A percentile compares a stretch with the other conserved stretches of the same genome.
phyloP scores from a whole-genome alignment of 2,113 vertebrate genomes.

The Odocoileus hemionus region DNA sequence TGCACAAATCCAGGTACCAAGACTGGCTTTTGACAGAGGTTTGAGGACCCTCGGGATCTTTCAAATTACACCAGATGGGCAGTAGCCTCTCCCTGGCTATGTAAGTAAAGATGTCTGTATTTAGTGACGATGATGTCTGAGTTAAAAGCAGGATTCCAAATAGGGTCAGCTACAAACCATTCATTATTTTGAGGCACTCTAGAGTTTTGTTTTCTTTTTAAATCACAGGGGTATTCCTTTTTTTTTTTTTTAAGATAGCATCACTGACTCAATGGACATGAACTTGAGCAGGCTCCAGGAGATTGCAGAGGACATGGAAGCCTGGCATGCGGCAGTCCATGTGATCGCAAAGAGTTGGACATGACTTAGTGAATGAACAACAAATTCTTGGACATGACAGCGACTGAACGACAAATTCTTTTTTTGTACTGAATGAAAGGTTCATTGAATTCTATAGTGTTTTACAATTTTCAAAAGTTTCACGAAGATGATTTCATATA shows the following conservation, averaged over 20 bases:
- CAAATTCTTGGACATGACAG: not conserved
- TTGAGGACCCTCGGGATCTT: not conserved
- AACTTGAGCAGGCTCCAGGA: not conserved
- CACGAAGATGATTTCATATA: not conserved
- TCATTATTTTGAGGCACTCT: not conserved
- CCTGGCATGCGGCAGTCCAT: not conserved
- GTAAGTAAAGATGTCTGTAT: not conserved
- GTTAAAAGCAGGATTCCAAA: slow-evolving; percentile 11
- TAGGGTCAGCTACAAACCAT: not conserved
- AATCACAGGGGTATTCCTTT: not conserved
- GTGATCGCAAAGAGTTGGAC: not conserved
- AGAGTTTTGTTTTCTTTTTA: not conserved
- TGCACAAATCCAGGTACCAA: not conserved
- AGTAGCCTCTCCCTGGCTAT: not conserved
- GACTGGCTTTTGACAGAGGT: not conserved
- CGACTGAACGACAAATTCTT: not conserved
- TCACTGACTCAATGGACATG: not conserved
- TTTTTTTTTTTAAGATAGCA: not conserved
- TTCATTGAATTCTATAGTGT: not conserved
- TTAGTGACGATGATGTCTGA: not conserved
- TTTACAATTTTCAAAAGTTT: not conserved
- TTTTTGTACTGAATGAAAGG: not conserved
- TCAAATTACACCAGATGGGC: not conserved
- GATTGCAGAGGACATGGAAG: not conserved
- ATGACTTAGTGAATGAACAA: not conserved